Base-by-base conservation (phyloP, 2,113 vertebrate species). In the Aegotheles bennettii region DNA sequence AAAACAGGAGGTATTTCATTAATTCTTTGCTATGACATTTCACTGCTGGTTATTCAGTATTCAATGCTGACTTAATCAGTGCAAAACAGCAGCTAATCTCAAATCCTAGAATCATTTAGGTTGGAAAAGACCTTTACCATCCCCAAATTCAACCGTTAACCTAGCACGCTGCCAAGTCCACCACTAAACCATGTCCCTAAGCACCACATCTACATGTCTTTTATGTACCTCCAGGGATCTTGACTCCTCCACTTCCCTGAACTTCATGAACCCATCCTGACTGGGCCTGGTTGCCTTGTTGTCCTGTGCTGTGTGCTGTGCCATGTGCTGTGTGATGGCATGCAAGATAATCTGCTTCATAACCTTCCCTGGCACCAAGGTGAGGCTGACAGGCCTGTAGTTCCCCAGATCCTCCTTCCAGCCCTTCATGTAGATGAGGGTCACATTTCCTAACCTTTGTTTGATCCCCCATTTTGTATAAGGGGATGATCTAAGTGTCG, bases 1-100 rank as follows among this genome's bases (percentile, higher is more conserved):
- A 93, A 96, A 92, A 54, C 31, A 21, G 18, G 28, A 84, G 11
- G 7, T 69, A 60, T 81, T 92, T 84, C 23, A 61, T 79, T 56
- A 51, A 65, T 87, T 88, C 77, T 79, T 68, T 71, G 40, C 57
- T 57, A 5, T 40, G 69, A 76, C 1, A 2, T 79, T 79, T 91
- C n/a, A 35, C 33, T 45, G 36, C n/a, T 60, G 33, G 5, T 81
- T 61, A 76, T 48, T 92, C 56, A 47, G 51, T 25, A n/a, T 28
- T 47, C 65, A 17, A 45, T 29, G 26, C 26, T 57, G 28, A 16
- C 15, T 36, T 25, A 77, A 57, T 43, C 0, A 0, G 59, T 73
- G 31, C 69, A 80, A 94, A 76, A 38, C 0, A 9, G 64, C 45
- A 51, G 21, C 1, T 15, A 19, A 74, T 74, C 80, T 80, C 21